phyloP scores from a whole-genome alignment of 2,113 vertebrate genomes.

The Passer domesticus region DNA sequence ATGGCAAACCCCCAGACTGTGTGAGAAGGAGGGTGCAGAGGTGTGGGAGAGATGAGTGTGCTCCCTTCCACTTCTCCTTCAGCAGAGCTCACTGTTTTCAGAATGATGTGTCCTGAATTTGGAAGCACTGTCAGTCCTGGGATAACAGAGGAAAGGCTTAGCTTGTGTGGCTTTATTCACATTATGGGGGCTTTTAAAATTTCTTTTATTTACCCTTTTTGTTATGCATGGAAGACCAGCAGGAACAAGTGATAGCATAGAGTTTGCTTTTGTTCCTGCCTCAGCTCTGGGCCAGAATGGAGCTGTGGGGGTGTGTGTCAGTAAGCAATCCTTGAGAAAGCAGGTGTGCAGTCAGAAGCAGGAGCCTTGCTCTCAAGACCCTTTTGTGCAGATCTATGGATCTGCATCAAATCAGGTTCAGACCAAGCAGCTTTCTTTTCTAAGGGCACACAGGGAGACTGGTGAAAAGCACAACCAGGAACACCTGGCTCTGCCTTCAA shows the following conservation, averaged over 20 bases:
- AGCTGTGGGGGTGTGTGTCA: not conserved
- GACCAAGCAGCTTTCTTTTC: not conserved
- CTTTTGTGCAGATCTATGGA: not conserved
- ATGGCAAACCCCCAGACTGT: not conserved
- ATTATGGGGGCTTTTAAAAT: not conserved
- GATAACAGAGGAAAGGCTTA: not conserved
- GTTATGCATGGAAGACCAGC: not conserved
- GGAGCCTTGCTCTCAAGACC: not conserved
- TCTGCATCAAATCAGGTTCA: not conserved
- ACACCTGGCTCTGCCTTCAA: not conserved
- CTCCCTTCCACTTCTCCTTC: conserved; percentile 20
- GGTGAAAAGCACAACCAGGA: not conserved
- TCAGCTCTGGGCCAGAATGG: not conserved
- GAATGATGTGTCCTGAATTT: not conserved
- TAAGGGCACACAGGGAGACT: not conserved
- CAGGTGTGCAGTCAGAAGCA: not conserved
- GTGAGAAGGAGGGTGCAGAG: not conserved
- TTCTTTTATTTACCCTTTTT: not conserved
- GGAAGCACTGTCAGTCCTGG: not conserved
- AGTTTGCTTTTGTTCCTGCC: not conserved
- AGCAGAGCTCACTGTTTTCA: not conserved
- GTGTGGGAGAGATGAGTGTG: not conserved
- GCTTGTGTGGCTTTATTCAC: not conserved
- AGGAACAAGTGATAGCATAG: not conserved
- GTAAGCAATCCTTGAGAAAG: not conserved